Conservation (phyloP, 2,888 invertebrate genomes). For the Drosophila ustulata region DNA sequence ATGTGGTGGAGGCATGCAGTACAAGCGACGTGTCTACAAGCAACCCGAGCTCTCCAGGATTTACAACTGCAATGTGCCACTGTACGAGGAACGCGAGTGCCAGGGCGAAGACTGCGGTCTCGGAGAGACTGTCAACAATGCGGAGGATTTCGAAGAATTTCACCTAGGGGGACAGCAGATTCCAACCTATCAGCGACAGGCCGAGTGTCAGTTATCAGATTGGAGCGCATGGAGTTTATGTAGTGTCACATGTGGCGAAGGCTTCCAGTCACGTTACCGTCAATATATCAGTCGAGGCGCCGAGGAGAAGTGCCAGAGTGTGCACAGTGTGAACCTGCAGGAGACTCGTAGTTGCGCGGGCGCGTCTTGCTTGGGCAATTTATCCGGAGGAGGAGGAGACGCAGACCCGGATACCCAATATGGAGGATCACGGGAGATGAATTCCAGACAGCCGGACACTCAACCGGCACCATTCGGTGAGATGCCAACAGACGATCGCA, state of each 20-base stretch:
- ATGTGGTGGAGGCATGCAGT: conserved; percentile 85
- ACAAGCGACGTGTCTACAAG: conserved; percentile 82
- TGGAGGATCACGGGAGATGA: conserved; percentile 15
- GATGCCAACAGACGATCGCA: neutral
- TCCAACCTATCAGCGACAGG: conserved; percentile 65
- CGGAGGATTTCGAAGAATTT: conserved; percentile 23
- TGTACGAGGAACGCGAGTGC: conserved; percentile 82
- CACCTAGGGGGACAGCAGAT: conserved; percentile 13
- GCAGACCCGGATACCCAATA: conserved; percentile 27
- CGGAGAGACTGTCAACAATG: conserved; percentile 50
- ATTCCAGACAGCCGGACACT: conserved; percentile 19
- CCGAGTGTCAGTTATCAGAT: conserved; percentile 88
- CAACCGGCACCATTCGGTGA: neutral
- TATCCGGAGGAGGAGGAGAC: conserved; percentile 28
- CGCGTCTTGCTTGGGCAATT: conserved; percentile 59
- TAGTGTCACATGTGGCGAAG: conserved; percentile 89
- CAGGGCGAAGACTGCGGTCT: conserved; percentile 80
- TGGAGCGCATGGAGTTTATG: conserved; percentile 93
- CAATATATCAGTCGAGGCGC: conserved; percentile 87
- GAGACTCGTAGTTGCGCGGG: conserved; percentile 63
- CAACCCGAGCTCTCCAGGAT: conserved; percentile 80
- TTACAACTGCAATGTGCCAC: conserved; percentile 74
- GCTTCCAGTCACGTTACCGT: conserved; percentile 89
- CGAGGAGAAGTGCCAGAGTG: conserved; percentile 86
- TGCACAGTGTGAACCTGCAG: conserved; percentile 40